Evolutionary conservation across 2,797 vertebrate species (phyloP).

Genomic region (Champsocephalus gunnari): DNA sequence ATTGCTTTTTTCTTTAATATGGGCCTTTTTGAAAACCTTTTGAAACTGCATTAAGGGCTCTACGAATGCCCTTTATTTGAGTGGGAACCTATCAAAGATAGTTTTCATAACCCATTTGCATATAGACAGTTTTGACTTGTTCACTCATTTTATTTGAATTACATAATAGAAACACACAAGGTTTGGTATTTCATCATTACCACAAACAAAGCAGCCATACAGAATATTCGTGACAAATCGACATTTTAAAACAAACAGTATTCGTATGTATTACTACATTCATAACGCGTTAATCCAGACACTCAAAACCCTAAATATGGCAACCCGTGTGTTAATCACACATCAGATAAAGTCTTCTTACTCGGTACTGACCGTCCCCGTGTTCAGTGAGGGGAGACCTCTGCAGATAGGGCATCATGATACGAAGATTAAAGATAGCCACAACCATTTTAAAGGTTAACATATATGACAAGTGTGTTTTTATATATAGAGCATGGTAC

Average conservation of each 20-base stretch:
- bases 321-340: not conserved
- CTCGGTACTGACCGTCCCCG: not conserved
- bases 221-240: not conserved
- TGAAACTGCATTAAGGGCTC: slow-evolving; percentile 16
- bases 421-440: too few species aligned
- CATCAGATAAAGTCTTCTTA: not conserved
- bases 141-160: not conserved
- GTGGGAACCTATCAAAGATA: slow-evolving; percentile 4
- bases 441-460: not conserved
- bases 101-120: not conserved
- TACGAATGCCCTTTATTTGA: not conserved
- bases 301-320: not conserved
- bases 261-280: not conserved
- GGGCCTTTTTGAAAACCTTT: too few species aligned
- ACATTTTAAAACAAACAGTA: too few species aligned
- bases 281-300: not conserved
- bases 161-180: too few species aligned
- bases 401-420: not conserved
- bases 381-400: not conserved
- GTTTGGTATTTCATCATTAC: not conserved
- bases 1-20: not conserved
- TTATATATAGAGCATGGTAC: not conserved
- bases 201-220: not conserved
- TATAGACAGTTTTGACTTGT: not conserved
- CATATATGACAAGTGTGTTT: not conserved